phyloP scores from a whole-genome alignment of 1,140 invertebrate species.

The Cotesia glomerata region DNA sequence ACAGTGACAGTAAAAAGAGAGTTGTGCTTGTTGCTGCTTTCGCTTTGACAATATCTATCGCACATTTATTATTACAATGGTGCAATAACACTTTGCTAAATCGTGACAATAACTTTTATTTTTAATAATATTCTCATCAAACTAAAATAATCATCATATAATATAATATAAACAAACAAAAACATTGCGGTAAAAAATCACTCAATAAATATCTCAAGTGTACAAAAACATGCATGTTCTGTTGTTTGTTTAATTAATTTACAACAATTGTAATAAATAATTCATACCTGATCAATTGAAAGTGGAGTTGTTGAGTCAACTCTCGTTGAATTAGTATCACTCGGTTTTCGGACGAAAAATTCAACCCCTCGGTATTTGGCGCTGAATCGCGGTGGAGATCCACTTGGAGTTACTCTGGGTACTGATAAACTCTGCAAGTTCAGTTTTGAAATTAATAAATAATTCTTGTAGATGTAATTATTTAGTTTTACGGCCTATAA shows the following conservation, averaged over 20 bases:
- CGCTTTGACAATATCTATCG: conserved; percentile 6
- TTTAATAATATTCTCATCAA: background rate
- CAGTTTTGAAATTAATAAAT: conserved; percentile 5
- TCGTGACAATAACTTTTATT: conserved; percentile 4
- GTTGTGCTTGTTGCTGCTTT: conserved; percentile 16
- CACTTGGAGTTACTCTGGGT: conserved; percentile 52
- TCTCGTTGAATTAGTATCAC: conserved; percentile 41
- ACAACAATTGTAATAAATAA: conserved; percentile 37
- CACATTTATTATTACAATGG: conserved; percentile 6
- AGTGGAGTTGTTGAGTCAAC: conserved; percentile 51
- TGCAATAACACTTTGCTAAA: background rate
- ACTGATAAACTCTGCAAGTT: conserved; percentile 50
- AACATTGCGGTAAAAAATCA: background rate
- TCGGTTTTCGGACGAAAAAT: conserved; percentile 54
- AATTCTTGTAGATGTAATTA: background rate
- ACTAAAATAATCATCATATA: background rate
- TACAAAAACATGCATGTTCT: background rate
- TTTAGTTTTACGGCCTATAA: no score
- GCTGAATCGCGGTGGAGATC: conserved; percentile 53
- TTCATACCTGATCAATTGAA: conserved; percentile 51
- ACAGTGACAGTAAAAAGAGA: conserved; percentile 20
- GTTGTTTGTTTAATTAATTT: conserved; percentile 24
- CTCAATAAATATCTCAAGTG: no score
- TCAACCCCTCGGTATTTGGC: conserved; percentile 59
- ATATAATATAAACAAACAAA: background rate